phyloP scores from a whole-genome alignment of 2,797 vertebrate species.

The Oryzias sinensis region DNA sequence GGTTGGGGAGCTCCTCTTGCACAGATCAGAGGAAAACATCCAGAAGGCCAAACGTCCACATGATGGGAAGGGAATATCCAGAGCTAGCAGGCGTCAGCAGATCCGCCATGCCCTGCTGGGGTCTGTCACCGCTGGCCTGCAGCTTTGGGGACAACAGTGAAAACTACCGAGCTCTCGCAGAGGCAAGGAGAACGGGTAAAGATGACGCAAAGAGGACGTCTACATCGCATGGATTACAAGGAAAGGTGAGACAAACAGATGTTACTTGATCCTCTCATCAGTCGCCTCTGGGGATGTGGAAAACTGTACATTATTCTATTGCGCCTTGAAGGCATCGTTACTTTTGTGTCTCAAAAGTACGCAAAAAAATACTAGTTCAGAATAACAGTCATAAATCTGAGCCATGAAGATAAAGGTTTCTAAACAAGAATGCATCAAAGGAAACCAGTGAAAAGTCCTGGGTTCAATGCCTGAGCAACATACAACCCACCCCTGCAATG shows the following conservation, averaged over 20 bases:
- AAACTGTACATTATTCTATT: neutral
- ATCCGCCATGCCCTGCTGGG: conserved; percentile 66
- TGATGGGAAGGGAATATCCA: conserved; percentile 55
- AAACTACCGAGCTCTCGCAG: conserved; percentile 54
- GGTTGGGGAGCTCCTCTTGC: conserved; percentile 28
- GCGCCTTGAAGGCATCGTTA: no score
- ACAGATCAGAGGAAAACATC: conserved; percentile 77
- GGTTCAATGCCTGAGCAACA: no score
- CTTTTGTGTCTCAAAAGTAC: no score
- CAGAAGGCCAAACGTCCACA: conserved; percentile 60
- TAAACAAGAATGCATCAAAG: no score
- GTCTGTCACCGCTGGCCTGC: conserved; percentile 47
- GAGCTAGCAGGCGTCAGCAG: conserved; percentile 73
- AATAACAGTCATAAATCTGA: no score
- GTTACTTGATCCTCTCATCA: neutral
- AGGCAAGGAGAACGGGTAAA: conserved; percentile 76
- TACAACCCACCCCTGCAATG: no score
- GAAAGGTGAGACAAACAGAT: conserved; percentile 66
- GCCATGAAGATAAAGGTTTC: no score
- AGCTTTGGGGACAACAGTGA: conserved; percentile 61
- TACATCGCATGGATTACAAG: conserved; percentile 70
- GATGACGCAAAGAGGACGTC: conserved; percentile 76
- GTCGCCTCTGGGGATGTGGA: neutral
- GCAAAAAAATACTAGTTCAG: no score
- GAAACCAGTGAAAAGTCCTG: no score